Evolutionary conservation across 1,140 invertebrate species (phyloP).

Genomic region (Bombus waltoni): DNA sequence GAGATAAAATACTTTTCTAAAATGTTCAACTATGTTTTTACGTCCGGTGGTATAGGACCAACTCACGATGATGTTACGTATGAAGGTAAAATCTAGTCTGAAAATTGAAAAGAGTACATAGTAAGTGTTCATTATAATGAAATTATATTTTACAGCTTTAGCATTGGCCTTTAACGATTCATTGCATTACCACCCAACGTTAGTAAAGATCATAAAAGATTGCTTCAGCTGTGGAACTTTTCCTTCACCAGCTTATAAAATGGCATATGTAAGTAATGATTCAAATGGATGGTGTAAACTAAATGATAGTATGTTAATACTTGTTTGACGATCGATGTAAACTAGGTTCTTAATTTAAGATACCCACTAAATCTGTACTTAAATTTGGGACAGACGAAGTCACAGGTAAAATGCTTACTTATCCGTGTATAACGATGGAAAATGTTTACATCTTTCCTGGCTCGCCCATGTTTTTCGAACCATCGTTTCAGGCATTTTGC

Average conservation of each 20-base stretch:
- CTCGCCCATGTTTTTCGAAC: constrained; percentile 87
- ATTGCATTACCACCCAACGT: constrained; percentile 84
- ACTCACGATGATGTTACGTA: constrained; percentile 94
- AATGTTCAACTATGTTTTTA: constrained; percentile 87
- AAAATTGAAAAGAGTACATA: constrained; percentile 9
- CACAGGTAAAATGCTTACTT: constrained; percentile 77
- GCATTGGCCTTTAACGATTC: constrained; percentile 88
- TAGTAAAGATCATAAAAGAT: constrained; percentile 84
- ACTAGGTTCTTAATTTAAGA: constrained; percentile 67
- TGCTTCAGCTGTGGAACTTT: constrained; percentile 77
- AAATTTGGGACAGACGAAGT: constrained; percentile 77
- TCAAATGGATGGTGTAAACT: neutral
- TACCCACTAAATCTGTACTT: constrained; percentile 80
- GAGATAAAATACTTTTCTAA: constrained; percentile 88
- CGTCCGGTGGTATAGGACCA: constrained; percentile 91
- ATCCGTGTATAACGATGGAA: constrained; percentile 86
- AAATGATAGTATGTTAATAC: neutral
- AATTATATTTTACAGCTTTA: constrained; percentile 77
- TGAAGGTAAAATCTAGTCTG: constrained; percentile 82
- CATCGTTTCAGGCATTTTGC: constrained; percentile 83
- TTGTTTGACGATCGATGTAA: neutral
- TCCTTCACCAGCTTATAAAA: constrained; percentile 81
- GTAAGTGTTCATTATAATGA: neutral
- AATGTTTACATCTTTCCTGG: constrained; percentile 93
- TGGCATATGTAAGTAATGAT: constrained; percentile 77